Conservation (phyloP, 2,888 invertebrate genomes). For the Pammene fasciana region DNA sequence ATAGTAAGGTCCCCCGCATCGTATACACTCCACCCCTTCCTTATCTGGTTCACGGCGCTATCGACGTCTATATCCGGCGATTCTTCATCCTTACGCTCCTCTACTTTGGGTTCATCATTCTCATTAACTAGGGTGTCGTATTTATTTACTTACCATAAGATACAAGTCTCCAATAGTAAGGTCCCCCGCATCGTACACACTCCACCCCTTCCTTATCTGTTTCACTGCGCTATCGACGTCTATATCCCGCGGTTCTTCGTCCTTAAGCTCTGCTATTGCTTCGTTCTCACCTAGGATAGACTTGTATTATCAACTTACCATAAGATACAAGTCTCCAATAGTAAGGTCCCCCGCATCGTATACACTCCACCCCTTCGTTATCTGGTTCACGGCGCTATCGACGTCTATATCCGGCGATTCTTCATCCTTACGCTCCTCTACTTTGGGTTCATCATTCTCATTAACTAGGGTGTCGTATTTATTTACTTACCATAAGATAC, state of each 20-base stretch:
- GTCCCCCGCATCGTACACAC: too few relatives aligned
- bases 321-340: too few relatives aligned
- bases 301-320: too few relatives aligned
- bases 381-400: conserved; percentile 69
- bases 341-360: too few relatives aligned
- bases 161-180: too few relatives aligned
- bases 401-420: conserved; percentile 60
- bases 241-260: conserved; percentile 51
- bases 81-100: conserved; percentile 45
- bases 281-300: too few relatives aligned
- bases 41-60: conserved; percentile 71
- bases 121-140: conserved; percentile 66
- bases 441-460: conserved; percentile 50
- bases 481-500: too few relatives aligned
- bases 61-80: conserved; percentile 66
- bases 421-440: conserved; percentile 45
- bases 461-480: too few relatives aligned
- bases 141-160: too few relatives aligned
- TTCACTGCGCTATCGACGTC: conserved; percentile 68
- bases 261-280: conserved; percentile 43
- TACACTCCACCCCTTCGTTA: too few relatives aligned
- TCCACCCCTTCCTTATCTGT: conserved; percentile 76
- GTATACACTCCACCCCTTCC: conserved; percentile 90
- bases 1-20: conserved; percentile 92
- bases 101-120: conserved; percentile 48